Conservation (phyloP, 1,140 invertebrate species). For the Copidosoma floridanum region DNA sequence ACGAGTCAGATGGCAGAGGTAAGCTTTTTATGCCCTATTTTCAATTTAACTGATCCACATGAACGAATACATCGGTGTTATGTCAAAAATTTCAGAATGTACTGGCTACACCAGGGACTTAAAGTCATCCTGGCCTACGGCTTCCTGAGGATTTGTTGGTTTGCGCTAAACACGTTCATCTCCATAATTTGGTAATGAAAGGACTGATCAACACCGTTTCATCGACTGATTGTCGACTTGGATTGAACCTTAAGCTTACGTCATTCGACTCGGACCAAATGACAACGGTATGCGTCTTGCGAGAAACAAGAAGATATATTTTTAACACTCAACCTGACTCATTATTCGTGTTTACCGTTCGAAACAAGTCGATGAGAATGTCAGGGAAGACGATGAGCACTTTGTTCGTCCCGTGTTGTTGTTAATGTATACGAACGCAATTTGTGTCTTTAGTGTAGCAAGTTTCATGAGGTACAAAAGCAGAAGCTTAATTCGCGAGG, state of each 20-base stretch:
- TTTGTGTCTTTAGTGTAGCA: no score
- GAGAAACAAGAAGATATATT: no score
- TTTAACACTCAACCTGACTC: no score
- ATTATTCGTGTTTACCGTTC: no score
- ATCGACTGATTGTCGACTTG: no score
- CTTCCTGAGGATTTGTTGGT: conserved; percentile 44
- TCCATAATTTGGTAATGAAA: conserved; percentile 18
- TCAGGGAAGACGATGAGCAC: no score
- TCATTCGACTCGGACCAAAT: background rate
- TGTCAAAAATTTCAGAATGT: conserved; percentile 46
- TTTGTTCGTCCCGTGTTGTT: no score
- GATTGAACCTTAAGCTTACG: background rate
- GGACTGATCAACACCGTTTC: no score
- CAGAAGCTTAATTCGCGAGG: background rate
- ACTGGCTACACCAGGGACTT: conserved; percentile 50
- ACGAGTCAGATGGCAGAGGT: conserved; percentile 56
- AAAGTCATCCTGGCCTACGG: conserved; percentile 46
- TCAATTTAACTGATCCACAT: background rate
- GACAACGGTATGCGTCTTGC: background rate
- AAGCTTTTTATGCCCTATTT: conserved; percentile 5
- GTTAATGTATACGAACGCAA: no score
- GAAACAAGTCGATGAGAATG: no score
- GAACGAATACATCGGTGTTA: background rate
- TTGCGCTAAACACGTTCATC: conserved; percentile 21
- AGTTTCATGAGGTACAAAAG: no score